Conservation (phyloP, 2,888 invertebrate genomes). For the Diarsia rubi region DNA sequence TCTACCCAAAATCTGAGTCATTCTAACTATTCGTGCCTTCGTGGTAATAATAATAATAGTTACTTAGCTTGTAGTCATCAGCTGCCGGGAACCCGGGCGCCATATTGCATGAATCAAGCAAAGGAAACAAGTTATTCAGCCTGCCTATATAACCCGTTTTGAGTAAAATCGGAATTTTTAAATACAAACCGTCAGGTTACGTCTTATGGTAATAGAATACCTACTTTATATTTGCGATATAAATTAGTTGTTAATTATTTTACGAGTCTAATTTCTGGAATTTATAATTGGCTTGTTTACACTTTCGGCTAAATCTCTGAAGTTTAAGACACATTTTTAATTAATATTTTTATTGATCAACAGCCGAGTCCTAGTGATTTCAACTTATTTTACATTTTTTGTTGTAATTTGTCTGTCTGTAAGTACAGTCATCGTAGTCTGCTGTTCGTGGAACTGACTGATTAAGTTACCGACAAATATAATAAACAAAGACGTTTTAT, state of each 20-base stretch:
- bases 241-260: neutral
- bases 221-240: neutral
- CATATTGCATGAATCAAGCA: constrained; percentile 53
- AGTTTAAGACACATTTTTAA: constrained; percentile 32
- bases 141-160: constrained; percentile 55
- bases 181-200: constrained; percentile 17
- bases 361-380: constrained; percentile 27
- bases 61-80: constrained; percentile 46
- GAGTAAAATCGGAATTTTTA: constrained; percentile 1
- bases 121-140: constrained; percentile 65
- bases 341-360: constrained; percentile 45
- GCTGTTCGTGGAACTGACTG: constrained; percentile 22
- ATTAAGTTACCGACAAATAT: constrained; percentile 26
- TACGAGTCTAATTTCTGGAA: neutral
- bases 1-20: constrained; percentile 38
- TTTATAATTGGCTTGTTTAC: constrained; percentile 14
- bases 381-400: constrained; percentile 45
- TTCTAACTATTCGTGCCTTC: neutral
- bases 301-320: constrained; percentile 2
- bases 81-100: constrained; percentile 55
- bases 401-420: constrained; percentile 1
- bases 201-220: neutral
- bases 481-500: constrained; percentile 44
- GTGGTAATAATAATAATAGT: constrained; percentile 26
- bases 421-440: constrained; percentile 4